These are phyloP conservation scores for Malurus melanocephalus DNA, from an alignment of 2,113 vertebrate species.

Conservation along the genomic window DNA sequence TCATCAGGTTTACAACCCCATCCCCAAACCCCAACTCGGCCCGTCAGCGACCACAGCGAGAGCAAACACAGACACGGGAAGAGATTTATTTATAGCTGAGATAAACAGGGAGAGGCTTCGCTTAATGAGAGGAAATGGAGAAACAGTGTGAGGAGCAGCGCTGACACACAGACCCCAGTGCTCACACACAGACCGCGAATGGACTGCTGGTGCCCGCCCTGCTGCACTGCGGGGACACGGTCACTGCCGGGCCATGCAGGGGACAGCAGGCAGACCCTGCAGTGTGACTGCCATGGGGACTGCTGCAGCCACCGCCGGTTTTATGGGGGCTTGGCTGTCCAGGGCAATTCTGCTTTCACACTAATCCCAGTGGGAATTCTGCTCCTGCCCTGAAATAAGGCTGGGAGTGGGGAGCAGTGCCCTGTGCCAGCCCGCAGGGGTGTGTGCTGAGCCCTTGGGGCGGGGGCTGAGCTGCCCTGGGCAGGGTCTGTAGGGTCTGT, in stretches of 20 bases:
- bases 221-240: too few species aligned
- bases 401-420: fast-evolving
- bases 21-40: neutral
- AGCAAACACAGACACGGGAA: neutral
- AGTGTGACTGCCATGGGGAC: fast-evolving
- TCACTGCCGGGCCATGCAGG: fast-evolving
- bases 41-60: neutral
- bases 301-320: neutral
- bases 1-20: neutral
- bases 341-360: neutral
- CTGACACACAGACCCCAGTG: neutral
- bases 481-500: neutral
- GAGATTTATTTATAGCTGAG: conserved; percentile 8
- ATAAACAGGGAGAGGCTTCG: conserved; percentile 14
- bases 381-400: neutral
- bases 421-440: neutral
- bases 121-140: conserved; percentile 3
- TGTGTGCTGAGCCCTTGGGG: fast-evolving
- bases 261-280: neutral
- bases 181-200: neutral
- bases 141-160: neutral
- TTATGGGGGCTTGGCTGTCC: fast-evolving
- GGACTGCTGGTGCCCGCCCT: neutral
- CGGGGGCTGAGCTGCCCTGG: neutral
- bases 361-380: neutral